Conservation (phyloP, 2,113 vertebrate species). For the Pteropus alecto region DNA sequence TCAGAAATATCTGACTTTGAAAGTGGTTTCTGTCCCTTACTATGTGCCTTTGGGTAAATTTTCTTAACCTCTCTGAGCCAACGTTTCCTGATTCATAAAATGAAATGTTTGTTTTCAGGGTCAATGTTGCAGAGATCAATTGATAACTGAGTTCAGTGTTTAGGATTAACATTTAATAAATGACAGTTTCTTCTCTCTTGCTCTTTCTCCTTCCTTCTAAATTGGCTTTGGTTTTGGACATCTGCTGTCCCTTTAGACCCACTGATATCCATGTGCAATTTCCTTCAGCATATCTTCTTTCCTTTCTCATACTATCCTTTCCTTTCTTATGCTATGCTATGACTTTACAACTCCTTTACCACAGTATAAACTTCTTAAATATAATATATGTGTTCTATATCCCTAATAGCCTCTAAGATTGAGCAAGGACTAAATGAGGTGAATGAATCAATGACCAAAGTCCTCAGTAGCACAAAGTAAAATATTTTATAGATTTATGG, state of each 20-base stretch:
- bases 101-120: neutral
- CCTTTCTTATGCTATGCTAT: neutral
- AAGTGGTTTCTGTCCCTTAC: neutral
- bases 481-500: neutral
- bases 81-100: neutral
- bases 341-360: neutral
- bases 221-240: neutral
- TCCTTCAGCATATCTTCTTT: neutral
- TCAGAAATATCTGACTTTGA: neutral
- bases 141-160: too few species aligned
- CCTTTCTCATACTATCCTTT: neutral
- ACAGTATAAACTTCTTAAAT: neutral
- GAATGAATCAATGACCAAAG: neutral
- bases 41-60: neutral
- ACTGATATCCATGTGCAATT: neutral
- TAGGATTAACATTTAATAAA: neutral
- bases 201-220: neutral
- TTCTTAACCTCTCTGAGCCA: neutral
- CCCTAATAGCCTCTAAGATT: neutral
- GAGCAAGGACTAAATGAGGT: neutral
- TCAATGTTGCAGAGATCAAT: neutral
- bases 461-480: neutral
- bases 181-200: neutral
- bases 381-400: neutral
- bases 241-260: neutral